phyloP scores from a whole-genome alignment of 1,140 invertebrate genomes.

The Bradynema listronoti region DNA sequence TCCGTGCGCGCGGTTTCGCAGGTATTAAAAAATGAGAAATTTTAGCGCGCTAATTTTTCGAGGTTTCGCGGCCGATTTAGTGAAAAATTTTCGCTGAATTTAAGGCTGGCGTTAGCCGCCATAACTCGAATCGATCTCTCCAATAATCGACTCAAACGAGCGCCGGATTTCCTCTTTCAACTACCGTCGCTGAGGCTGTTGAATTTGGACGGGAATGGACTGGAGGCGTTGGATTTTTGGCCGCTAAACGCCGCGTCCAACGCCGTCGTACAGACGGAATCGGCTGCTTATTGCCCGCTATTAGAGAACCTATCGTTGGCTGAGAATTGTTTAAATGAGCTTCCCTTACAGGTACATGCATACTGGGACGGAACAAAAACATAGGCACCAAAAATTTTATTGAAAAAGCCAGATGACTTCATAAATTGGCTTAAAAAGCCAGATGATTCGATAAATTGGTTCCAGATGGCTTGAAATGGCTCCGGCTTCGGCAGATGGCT shows the following conservation, averaged over 20 bases:
- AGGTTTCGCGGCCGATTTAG: no score
- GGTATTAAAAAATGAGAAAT: constrained; percentile 9
- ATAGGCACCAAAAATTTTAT: no score
- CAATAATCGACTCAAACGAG: constrained; percentile 72
- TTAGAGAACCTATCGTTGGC: constrained; percentile 76
- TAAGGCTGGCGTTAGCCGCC: constrained; percentile 71
- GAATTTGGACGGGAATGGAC: constrained; percentile 28
- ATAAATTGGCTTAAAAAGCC: not conserved
- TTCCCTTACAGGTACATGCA: constrained; percentile 27
- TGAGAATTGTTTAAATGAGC: constrained; percentile 34
- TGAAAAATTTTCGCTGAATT: constrained; percentile 1
- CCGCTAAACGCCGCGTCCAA: no score
- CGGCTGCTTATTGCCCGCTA: no score
- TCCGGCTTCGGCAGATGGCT: no score
- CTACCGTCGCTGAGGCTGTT: constrained; percentile 66
- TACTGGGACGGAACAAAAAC: no score
- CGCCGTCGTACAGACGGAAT: no score
- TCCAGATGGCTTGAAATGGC: no score
- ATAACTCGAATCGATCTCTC: constrained; percentile 90
- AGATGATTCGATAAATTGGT: no score
- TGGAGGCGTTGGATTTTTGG: no score
- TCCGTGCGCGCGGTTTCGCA: constrained; percentile 64
- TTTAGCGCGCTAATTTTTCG: no score
- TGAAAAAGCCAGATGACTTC: no score
- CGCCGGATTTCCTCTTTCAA: constrained; percentile 77